Percentiles rank a stretch among this genome's conserved stretches.
Evolutionary conservation across 1,140 invertebrate species (phyloP).

Genomic region (Neodiprion virginianus): DNA sequence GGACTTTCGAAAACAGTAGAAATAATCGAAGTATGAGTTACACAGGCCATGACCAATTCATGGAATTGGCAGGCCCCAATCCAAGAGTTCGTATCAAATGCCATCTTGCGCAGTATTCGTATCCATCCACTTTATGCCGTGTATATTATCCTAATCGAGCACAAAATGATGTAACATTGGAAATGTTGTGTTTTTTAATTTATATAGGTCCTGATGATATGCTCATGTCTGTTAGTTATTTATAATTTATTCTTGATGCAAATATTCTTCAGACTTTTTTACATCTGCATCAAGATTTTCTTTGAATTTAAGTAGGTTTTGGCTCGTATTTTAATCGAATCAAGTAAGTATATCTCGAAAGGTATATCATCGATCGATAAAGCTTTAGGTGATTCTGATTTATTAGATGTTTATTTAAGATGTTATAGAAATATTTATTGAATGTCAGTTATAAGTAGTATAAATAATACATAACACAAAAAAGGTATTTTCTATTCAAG

Average conservation of each 20-base stretch:
- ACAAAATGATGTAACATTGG: neutral
- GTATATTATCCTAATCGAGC: constrained; percentile 22
- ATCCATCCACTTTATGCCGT: constrained; percentile 34
- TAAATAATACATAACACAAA: too few species aligned
- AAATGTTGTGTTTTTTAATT: neutral
- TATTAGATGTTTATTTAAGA: neutral
- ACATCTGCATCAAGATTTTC: neutral
- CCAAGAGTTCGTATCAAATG: constrained; percentile 21
- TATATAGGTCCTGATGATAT: neutral
- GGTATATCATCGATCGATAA: neutral
- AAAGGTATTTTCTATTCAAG: neutral
- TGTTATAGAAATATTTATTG: neutral
- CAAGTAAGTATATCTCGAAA: neutral
- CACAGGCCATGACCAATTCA: neutral
- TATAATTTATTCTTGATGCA: neutral
- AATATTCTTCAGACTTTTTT: neutral
- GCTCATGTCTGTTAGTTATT: neutral
- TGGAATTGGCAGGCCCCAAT: constrained; percentile 34
- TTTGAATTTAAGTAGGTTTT: neutral
- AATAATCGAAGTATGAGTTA: neutral
- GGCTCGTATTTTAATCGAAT: neutral
- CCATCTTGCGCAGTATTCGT: constrained; percentile 6
- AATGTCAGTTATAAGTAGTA: neutral
- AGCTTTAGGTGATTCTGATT: neutral
- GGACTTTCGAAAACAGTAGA: neutral